Percentiles rank a stretch among this genome's conserved stretches.
These are phyloP conservation scores for Poecilia wingei DNA, from an alignment of 2,797 vertebrate species.

Conservation along the genomic window DNA sequence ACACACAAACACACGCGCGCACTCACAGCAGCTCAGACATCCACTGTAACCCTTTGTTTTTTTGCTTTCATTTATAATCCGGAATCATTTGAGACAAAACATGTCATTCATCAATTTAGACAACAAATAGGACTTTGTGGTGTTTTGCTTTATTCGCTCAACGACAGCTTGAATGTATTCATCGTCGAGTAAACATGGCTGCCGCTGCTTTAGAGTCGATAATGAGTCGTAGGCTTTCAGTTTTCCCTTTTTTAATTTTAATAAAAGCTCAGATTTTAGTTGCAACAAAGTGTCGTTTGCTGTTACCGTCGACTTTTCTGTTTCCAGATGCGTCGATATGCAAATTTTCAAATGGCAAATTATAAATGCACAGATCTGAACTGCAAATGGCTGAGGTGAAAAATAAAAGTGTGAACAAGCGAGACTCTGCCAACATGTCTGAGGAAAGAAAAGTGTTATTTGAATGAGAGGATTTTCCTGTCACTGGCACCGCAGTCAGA, in stretches of 20 bases:
- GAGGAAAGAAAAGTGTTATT: neutral
- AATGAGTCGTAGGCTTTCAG: neutral
- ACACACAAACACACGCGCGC: conserved; percentile 53
- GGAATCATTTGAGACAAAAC: conserved; percentile 43
- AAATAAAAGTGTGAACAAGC: neutral
- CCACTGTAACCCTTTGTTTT: conserved; percentile 33
- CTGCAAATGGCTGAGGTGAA: conserved; percentile 4
- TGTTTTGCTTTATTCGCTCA: conserved; percentile 25
- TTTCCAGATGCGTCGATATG: neutral
- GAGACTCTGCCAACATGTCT: neutral
- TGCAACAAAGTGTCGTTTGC: neutral
- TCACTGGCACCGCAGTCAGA: neutral
- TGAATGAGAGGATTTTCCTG: neutral
- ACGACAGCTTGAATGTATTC: conserved; percentile 7
- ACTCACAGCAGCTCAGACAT: conserved; percentile 34
- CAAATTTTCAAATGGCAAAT: neutral
- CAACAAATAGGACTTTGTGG: conserved; percentile 35
- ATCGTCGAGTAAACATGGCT: neutral
- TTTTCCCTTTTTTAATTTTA: neutral
- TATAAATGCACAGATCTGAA: neutral
- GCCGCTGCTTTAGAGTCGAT: conserved; percentile 3
- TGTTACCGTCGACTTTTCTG: neutral
- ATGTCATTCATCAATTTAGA: conserved; percentile 46
- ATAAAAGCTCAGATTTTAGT: neutral
- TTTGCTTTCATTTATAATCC: conserved; percentile 34